Evolutionary conservation across 2,113 vertebrate species (phyloP), one percentile per base, ranked within the genome.

Genomic region (Atrichornis clamosus): DNA sequence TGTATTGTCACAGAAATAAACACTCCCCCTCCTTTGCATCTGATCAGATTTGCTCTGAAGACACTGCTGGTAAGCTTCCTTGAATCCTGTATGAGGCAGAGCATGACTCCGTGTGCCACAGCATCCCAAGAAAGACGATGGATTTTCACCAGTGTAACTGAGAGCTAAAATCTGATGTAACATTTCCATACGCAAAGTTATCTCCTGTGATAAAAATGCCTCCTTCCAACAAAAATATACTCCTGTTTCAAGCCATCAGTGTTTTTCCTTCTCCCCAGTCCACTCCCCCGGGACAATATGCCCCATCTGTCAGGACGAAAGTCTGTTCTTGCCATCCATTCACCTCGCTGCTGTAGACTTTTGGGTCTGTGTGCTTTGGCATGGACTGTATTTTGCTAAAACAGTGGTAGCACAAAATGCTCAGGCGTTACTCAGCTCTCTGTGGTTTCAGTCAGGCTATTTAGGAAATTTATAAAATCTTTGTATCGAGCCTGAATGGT

Each of bases 101-200:
- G 3, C 4, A 49, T 0, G 2, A 32, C 42, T 44, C 1, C 0
- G 10, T 32, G 13, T 37, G 63, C 53, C 28, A 62, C 21, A 33
- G 14, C 16, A 22, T 46, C 56, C 18, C 13, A 35, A 53, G 46
- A 69, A 13, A 39, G 20, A 37, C 7, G 13, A 4, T 4, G 15
- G 59, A 42, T 63, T 92, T 75, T 64, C 24, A 75, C 8, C 42
- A 59, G 2, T 0, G 1, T 13, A 63, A 27, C 0, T 7, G 13
- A 63, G 33, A 78, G 15, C 44, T 52, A 69, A 79, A 82, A 58
- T 32, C 44, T 24, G 32, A 7, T n/a, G 24, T 30, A 64, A 37
- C 13, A 15, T 62, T 87, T 77, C 39, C 74, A n/a, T 35, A 32
- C 20, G 24, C 67, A 76, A 76, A 62, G 16, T 63, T 64, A 23